Base-by-base conservation (phyloP, 2,797 vertebrate species). In the Orestias chungarensis region DNA sequence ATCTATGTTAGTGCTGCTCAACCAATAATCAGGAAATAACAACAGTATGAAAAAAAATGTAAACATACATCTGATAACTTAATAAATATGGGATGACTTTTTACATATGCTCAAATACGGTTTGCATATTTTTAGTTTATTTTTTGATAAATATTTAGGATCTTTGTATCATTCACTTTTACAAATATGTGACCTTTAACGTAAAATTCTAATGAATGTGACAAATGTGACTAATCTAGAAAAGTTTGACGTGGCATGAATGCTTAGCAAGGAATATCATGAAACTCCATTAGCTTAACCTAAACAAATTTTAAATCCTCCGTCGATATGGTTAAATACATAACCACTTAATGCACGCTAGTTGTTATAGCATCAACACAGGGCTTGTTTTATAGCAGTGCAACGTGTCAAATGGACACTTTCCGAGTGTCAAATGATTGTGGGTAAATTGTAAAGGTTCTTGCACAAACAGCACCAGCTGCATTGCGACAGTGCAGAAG, bases 351-450 rank as follows among this genome's bases (percentile, higher is more conserved):
- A 31, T 31, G 12, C 54, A 55, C 18, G 15, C 29, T 31, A 55
- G 15, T 55, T 55, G 17, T 31, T 31, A 0, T 17, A 55, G 29
- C 20, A 18, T 57, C 6, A 20, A 31, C 3, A 33, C 33, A 9
- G 25, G 10, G 23, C 55, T 70, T 66, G 33, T 50, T 68, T 73
- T 23, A 76, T 57, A 31, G 25, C 69, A 66, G 43, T 38, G 33
- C 10, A n/a, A 9, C 38, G 42, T 46, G 67, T 73, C 61, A 74
- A 33, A 66, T n/a, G 15, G 33, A 17, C 46, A 70, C 27, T n/a
- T 71, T 57, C 65, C 76, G 29, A 50, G 31, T 70, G 14, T 59
- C n/a, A 42, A 12, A 71, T 25, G 27, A 43, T 68, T 64, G 46
- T 31, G 25, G 7, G 65, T 61, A 35, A 50, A 38, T 6, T n/a